Evolutionary conservation across 2,113 vertebrate species (phyloP).

Genomic region (Sceloporus tristichus): DNA sequence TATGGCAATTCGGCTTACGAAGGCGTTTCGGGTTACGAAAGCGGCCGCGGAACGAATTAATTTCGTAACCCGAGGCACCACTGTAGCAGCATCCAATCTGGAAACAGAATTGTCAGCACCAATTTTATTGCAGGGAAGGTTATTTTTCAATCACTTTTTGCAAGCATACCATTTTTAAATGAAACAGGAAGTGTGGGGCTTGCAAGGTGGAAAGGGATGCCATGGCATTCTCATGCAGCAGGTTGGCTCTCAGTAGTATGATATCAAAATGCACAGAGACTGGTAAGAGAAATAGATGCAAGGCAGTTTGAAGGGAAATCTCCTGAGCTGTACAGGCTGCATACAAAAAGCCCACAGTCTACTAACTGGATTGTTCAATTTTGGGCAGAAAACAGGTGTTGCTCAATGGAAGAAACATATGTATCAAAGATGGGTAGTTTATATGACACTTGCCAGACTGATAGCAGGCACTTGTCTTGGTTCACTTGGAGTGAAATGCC

Average conservation of each 20-base stretch:
- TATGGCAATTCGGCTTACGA: too few species aligned
- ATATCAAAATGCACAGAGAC: background rate
- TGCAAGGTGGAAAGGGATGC: background rate
- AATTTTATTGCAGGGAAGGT: background rate
- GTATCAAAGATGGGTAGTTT: constrained; percentile 22
- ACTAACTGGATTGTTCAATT: constrained; percentile 12
- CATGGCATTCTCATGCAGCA: background rate
- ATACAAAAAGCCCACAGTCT: background rate
- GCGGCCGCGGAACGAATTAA: too few species aligned
- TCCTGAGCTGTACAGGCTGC: fast-evolving
- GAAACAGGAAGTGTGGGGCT: background rate
- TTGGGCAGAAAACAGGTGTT: constrained; percentile 75
- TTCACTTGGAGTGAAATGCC: background rate
- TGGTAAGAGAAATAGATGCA: background rate
- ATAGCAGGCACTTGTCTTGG: background rate
- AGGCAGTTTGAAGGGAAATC: background rate
- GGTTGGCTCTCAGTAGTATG: background rate
- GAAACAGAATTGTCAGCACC: background rate
- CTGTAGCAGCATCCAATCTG: background rate
- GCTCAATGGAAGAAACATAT: constrained; percentile 59
- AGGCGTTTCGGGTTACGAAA: too few species aligned
- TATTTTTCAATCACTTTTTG: constrained; percentile 6
- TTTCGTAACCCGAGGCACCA: too few species aligned
- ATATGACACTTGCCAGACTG: constrained; percentile 34
- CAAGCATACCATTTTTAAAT: fast-evolving